phyloP scores from a whole-genome alignment of 2,113 vertebrate genomes.

The Caranx ignobilis region DNA sequence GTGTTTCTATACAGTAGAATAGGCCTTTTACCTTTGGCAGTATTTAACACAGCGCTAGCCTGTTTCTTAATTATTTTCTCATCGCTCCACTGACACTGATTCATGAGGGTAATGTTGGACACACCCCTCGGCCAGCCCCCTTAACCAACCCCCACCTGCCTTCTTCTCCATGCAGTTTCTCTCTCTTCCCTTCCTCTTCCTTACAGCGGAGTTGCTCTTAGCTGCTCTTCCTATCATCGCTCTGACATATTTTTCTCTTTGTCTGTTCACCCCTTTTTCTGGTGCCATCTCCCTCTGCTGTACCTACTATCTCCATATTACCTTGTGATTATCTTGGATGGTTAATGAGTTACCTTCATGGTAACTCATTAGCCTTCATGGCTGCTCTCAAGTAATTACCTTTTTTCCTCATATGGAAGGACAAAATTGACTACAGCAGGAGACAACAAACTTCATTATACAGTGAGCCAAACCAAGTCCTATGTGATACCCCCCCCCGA shows the following conservation, averaged over 20 bases:
- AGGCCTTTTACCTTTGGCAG: conserved; percentile 76
- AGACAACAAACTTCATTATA: conserved; percentile 77
- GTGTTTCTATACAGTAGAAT: conserved; percentile 65
- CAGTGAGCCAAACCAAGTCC: conserved; percentile 50
- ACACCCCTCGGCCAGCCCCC: conserved; percentile 68
- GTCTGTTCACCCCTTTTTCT: conserved; percentile 10
- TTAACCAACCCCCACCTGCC: conserved; percentile 49
- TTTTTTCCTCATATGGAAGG: conserved; percentile 62
- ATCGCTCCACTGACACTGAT: conserved; percentile 82
- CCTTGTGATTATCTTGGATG: conserved; percentile 51
- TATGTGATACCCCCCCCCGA: conserved; percentile 33
- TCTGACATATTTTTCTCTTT: conserved; percentile 22
- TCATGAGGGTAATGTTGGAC: conserved; percentile 76
- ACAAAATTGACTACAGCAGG: conserved; percentile 67
- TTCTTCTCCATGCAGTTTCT: conserved; percentile 20
- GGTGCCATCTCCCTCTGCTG: background rate
- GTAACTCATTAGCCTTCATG: conserved; percentile 63
- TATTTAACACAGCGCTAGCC: conserved; percentile 75
- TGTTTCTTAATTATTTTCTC: conserved; percentile 86
- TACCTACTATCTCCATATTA: conserved; percentile 28
- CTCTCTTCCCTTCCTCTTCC: conserved; percentile 35
- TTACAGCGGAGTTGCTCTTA: conserved; percentile 27
- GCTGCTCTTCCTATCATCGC: conserved; percentile 25
- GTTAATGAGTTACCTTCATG: conserved; percentile 75
- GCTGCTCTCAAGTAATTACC: conserved; percentile 76